Conservation (phyloP, 2,797 vertebrate genomes). For the Darevskia mixta region DNA sequence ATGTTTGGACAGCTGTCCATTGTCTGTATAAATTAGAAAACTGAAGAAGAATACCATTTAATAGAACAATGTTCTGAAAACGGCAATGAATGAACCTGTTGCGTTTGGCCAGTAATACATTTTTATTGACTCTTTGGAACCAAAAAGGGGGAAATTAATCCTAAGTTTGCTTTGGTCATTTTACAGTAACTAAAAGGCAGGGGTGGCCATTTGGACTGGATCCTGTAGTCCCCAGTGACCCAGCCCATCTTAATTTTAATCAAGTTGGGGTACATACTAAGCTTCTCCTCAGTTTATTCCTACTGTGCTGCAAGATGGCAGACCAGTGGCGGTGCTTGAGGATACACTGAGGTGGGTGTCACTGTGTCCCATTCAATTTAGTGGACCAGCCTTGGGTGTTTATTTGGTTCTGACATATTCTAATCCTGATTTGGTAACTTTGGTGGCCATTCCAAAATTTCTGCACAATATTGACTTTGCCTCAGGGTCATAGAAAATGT, state of each 20-base stretch:
- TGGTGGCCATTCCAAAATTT: not conserved
- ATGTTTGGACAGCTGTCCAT: not conserved
- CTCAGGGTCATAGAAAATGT: not conserved
- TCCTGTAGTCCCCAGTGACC: not conserved
- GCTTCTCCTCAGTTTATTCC: no score
- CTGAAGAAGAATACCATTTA: not conserved
- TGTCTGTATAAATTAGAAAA: not conserved
- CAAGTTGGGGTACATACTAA: not conserved
- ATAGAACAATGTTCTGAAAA: not conserved
- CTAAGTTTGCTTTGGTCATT: not conserved
- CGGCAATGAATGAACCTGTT: not conserved
- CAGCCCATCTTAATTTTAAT: not conserved
- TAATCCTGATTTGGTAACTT: not conserved
- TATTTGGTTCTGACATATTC: not conserved
- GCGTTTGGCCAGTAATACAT: not conserved
- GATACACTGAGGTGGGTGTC: no score
- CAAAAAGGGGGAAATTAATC: not conserved
- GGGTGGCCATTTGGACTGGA: not conserved
- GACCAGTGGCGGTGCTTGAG: no score
- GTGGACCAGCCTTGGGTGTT: no score
- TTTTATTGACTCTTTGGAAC: not conserved
- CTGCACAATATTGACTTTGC: not conserved
- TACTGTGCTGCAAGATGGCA: no score
- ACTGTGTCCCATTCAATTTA: no score
- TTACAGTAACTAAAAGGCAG: not conserved